Percentiles rank a stretch among this genome's conserved stretches.
phyloP scores from a whole-genome alignment of 2,888 invertebrate species.

The Drosophila prostipennis region DNA sequence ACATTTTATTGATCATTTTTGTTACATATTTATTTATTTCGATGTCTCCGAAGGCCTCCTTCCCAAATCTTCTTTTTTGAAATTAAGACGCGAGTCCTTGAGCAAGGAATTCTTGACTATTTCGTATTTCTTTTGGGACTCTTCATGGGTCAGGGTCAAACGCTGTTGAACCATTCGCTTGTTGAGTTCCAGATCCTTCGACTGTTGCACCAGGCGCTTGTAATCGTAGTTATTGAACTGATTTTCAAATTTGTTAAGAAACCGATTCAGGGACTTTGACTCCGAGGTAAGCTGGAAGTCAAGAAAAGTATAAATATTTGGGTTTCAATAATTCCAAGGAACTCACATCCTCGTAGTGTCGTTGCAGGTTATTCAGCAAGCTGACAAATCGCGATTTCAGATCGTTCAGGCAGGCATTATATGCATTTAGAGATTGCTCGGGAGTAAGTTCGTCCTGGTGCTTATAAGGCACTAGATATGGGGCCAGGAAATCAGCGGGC shows the following conservation, averaged over 20 bases:
- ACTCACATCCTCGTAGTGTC: slow-evolving; percentile 87
- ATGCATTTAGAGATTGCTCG: slow-evolving; percentile 77
- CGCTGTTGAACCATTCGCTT: slow-evolving; percentile 84
- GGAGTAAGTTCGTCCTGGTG: slow-evolving; percentile 60
- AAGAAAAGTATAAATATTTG: not conserved
- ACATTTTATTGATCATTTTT: not conserved
- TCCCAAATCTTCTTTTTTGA: slow-evolving; percentile 48
- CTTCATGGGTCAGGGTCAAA: slow-evolving; percentile 81
- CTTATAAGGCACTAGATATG: slow-evolving; percentile 86
- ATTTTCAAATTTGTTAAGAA: slow-evolving; percentile 82
- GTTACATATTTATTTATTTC: not conserved
- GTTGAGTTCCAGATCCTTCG: slow-evolving; percentile 80
- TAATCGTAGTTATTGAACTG: slow-evolving; percentile 83
- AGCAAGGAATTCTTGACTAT: slow-evolving; percentile 78
- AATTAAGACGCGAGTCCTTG: slow-evolving; percentile 77
- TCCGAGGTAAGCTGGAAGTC: slow-evolving; percentile 78
- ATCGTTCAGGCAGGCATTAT: slow-evolving; percentile 87
- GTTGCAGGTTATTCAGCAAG: slow-evolving; percentile 88
- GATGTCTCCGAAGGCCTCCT: slow-evolving; percentile 14
- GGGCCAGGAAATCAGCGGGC: slow-evolving; percentile 86
- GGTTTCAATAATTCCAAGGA: no score
- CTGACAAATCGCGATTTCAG: slow-evolving; percentile 87
- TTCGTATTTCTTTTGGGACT: slow-evolving; percentile 83
- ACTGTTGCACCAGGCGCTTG: slow-evolving; percentile 79
- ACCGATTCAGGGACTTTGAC: slow-evolving; percentile 79